Base-by-base conservation (phyloP, 1,140 invertebrate species). In the Pseudomyrmex sp. region DNA sequence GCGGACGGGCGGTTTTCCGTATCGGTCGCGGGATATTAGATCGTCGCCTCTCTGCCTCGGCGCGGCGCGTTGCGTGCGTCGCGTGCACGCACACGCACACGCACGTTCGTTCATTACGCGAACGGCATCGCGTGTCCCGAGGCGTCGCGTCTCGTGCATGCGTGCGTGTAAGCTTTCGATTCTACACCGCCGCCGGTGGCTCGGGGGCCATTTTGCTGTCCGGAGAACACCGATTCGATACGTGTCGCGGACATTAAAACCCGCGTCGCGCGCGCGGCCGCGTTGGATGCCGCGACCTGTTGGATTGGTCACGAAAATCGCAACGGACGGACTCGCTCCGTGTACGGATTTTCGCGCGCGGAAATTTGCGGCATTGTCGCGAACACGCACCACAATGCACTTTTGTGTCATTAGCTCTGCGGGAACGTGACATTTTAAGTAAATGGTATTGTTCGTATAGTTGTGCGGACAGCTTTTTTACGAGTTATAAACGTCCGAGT, bases 181-280 rank as follows among this genome's bases (percentile, higher is more conserved):
- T 76, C 74, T 66, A 52, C 74, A 35, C 35, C 35, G 35, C 35
- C 35, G 48, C 15, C 86, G 74, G 56, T 68, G 26, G 85, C 56
- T 80, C 82, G 87, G 92, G 88, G 90, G 91, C 92, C 92, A 93
- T 93, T 92, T 93, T 93, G 90, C 91, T 92, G 90, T 89, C 85
- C 87, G 70, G 83, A 82, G 54, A 88, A 88, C 83, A 89, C 85
- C 82, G 85, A 85, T 73, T 76, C 85, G 82, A 87, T 87, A 76
- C 83, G 70, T 85, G 85, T 87, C 76, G 63, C 63, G 82, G 26
- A 75, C 80, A 66, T 74, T 83, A 86, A 83, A 79, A 65, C 85
- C 76, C 68, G 48, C n/a, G n/a, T n/a, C n/a, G n/a, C n/a, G n/a
- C n/a, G n/a, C 35, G 61, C 72, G 59, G 35, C 35, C 35, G 35